phyloP scores from a whole-genome alignment of 1,140 invertebrate genomes.

The Drosophila kikkawai region DNA sequence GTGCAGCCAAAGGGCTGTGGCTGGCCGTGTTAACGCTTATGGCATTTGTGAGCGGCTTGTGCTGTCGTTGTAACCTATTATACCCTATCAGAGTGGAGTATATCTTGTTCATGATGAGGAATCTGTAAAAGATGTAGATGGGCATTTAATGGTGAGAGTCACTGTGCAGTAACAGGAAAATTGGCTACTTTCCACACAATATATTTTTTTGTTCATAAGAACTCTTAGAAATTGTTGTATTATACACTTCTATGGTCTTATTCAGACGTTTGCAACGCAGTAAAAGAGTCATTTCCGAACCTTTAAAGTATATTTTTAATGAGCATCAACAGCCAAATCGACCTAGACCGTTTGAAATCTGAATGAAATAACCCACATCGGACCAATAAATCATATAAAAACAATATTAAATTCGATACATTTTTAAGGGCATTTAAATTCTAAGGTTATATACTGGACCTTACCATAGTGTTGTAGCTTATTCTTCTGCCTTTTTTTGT shows the following conservation, averaged over 20 bases:
- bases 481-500: conserved; percentile 44
- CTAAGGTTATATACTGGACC: neutral
- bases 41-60: conserved; percentile 47
- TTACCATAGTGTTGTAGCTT: conserved; percentile 18
- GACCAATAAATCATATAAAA: neutral
- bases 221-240: no score
- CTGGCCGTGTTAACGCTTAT: conserved; percentile 38
- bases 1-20: conserved; percentile 27
- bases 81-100: neutral
- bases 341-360: no score
- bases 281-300: no score
- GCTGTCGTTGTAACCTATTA: conserved; percentile 36
- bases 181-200: neutral
- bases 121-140: neutral
- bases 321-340: no score
- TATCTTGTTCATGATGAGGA: neutral
- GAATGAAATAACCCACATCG: no score
- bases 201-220: neutral
- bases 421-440: conserved; percentile 2
- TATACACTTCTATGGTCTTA: no score
- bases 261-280: no score
- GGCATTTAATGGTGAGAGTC: neutral
- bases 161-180: neutral
- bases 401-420: no score
- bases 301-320: no score